Base-by-base conservation (phyloP, 2,888 invertebrate genomes). In the Cyclophora punctaria region DNA sequence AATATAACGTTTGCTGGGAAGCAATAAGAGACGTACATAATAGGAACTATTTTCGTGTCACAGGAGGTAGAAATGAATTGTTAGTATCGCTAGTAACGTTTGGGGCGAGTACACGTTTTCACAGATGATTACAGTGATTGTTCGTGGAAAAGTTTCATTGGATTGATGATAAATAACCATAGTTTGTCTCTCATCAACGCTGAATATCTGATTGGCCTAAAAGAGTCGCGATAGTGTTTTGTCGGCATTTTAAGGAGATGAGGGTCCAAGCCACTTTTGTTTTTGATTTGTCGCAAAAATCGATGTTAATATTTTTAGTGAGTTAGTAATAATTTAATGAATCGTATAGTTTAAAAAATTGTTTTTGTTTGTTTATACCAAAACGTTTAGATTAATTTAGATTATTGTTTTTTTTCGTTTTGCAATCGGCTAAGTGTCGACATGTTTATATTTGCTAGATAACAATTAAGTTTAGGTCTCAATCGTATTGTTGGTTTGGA, bases 1-100 rank as follows among this genome's bases (percentile, higher is more conserved):
- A 48, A 57, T 62, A 59, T 62, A 67, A 61, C 57, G 63, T 70
- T 69, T 66, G 66, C 68, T 59, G 65, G 59, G 57, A 59, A 71
- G 68, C 66, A 69, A 68, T 66, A 64, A 64, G 57, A 47, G 34
- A 53, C 58, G 57, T 57, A 56, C 55, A 57, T 63, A 63, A 61
- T 63, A 55, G 48, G 51, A 49, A 56, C 55, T 58, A 56, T 54
- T 57, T 65, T 64, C 59, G 59, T 64, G 64, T 66, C 61, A 65
- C 63, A 62, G 58, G 65, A 66, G 67, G 60, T 57, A 46, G 37
- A 48, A 51, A 37, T 50, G 45, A 44, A 48, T 45, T 43, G n/a
- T 46, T 54, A 52, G 52, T 56, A 48, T 48, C 53, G 52, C 53
- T 50, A 50, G 52, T 44, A 3, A 34, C 44, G 42, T 46, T 53